Evolutionary conservation across 2,888 invertebrate genomes (phyloP).

Genomic region (Himalopsyche kuldschensis): DNA sequence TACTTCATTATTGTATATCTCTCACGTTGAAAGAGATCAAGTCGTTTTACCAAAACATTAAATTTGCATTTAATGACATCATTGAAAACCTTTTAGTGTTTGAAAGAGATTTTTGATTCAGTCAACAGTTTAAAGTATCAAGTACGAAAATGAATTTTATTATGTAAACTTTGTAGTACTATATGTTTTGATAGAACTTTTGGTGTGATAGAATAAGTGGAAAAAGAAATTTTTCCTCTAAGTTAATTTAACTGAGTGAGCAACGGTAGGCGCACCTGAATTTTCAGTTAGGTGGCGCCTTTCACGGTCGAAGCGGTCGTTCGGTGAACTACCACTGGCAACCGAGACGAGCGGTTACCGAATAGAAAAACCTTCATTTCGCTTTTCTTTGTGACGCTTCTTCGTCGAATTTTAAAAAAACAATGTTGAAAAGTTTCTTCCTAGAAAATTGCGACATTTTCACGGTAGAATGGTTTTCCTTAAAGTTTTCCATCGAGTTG

Average conservation of each 20-base stretch:
- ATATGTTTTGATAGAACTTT: not conserved
- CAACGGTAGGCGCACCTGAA: conserved; percentile 6
- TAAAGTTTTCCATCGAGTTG: not conserved
- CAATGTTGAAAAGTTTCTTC: not conserved
- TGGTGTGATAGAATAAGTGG: not conserved
- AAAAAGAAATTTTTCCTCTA: not conserved
- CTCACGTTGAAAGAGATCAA: too few relatives aligned
- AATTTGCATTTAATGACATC: too few relatives aligned
- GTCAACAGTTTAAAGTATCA: too few relatives aligned
- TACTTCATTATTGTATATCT: too few relatives aligned
- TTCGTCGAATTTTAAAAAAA: conserved; percentile 5
- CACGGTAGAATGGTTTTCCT: not conserved
- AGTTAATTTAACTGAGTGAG: not conserved
- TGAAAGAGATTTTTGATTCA: too few relatives aligned
- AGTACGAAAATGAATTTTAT: not conserved
- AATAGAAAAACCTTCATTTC: conserved; percentile 21
- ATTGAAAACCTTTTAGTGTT: too few relatives aligned
- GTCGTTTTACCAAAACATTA: too few relatives aligned
- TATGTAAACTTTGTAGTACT: not conserved
- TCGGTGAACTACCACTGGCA: conserved; percentile 8
- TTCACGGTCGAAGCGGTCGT: conserved; percentile 8
- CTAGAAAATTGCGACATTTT: not conserved
- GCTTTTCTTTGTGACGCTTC: conserved; percentile 10
- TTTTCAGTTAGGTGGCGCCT: conserved; percentile 27
- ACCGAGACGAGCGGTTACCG: conserved; percentile 31